A percentile compares a stretch with the other conserved stretches of the same genome.
Conservation (phyloP, 2,797 vertebrate genomes). For the Tenualosa ilisha region DNA sequence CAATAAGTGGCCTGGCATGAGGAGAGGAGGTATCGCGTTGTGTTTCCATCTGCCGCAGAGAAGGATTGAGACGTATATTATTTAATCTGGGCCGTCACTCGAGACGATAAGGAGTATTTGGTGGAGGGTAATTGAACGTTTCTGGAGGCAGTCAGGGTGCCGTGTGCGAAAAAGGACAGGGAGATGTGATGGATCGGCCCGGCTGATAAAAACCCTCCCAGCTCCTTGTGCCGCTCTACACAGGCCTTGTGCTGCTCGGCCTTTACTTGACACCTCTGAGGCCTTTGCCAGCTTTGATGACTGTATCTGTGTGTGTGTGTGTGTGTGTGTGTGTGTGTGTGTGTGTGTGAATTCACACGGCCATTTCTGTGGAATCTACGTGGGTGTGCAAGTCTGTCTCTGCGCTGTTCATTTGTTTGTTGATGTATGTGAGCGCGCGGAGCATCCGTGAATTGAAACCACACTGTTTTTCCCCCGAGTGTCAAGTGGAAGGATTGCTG, state of each 20-base stretch:
- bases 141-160: slow-evolving; percentile 19
- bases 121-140: slow-evolving; percentile 17
- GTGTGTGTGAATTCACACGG: neutral
- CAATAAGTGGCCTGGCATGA: slow-evolving; percentile 60
- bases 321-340: slow-evolving; percentile 19
- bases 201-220: neutral
- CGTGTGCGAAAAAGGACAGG: slow-evolving; percentile 4
- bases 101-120: slow-evolving; percentile 15
- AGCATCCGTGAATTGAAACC: too few species aligned
- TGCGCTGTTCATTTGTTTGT: slow-evolving; percentile 42
- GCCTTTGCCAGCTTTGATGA: neutral
- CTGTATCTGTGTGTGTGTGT: slow-evolving; percentile 30
- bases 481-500: neutral
- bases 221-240: neutral
- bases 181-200: slow-evolving; percentile 9
- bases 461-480: neutral
- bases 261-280: slow-evolving; percentile 14
- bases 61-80: slow-evolving; percentile 43
- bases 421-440: neutral
- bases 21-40: slow-evolving; percentile 72
- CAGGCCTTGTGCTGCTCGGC: neutral
- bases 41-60: slow-evolving; percentile 76
- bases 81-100: slow-evolving; percentile 31
- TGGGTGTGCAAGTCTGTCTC: slow-evolving; percentile 36
- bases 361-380: neutral